phyloP scores from a whole-genome alignment of 2,888 invertebrate genomes.

The Papilio protenor region DNA sequence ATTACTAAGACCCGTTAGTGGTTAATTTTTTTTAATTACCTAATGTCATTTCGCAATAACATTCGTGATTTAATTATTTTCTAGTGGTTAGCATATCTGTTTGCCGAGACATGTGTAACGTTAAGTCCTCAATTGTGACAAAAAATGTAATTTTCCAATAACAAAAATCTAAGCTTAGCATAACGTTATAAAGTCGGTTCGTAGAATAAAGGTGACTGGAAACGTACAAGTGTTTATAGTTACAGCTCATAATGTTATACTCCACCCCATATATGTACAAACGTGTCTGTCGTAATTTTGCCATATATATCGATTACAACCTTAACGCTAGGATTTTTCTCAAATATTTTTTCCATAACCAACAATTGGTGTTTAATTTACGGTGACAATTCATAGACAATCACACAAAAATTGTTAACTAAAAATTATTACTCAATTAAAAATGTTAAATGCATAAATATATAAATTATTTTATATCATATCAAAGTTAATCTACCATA shows the following conservation, averaged over 20 bases:
- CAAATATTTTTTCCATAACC: neutral
- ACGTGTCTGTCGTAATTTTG: slow-evolving; percentile 3
- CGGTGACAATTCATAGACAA: neutral
- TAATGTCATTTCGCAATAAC: slow-evolving; percentile 65
- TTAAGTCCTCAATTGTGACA: neutral
- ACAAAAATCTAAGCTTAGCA: neutral
- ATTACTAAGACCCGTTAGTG: slow-evolving; percentile 62
- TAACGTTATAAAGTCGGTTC: neutral
- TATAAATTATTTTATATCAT: neutral
- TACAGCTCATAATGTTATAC: slow-evolving; percentile 7
- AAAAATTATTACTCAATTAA: neutral
- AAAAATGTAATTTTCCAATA: neutral
- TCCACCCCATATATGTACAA: slow-evolving; percentile 15
- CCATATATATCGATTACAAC: neutral
- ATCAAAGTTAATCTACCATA: neutral
- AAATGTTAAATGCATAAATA: neutral
- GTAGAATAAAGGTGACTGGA: neutral
- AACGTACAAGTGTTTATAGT: slow-evolving; percentile 7
- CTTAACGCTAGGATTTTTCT: slow-evolving; percentile 8
- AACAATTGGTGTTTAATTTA: too few relatives aligned
- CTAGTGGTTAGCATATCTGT: neutral
- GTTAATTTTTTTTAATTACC: slow-evolving; percentile 63
- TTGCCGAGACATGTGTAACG: neutral
- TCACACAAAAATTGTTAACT: neutral
- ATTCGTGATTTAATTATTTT: neutral